Evolutionary conservation across 2,888 invertebrate genomes (phyloP).

Genomic region (Meta bourneti): DNA sequence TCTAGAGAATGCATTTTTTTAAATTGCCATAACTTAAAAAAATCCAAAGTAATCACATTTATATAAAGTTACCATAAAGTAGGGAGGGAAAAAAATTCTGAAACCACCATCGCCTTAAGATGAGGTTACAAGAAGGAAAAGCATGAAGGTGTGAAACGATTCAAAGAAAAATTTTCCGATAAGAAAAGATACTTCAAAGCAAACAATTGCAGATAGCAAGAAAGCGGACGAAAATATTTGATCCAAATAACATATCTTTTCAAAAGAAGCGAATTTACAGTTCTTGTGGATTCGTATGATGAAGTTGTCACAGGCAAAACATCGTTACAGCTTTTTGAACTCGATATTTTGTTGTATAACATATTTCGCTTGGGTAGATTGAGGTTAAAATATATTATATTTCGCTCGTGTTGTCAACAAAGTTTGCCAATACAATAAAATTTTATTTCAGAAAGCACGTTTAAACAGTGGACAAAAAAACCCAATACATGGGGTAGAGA

Average conservation of each 20-base stretch:
- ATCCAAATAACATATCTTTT: background rate
- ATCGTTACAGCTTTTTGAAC: too few species aligned
- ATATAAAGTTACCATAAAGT: too few species aligned
- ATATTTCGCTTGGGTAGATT: background rate
- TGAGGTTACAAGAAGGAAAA: too few species aligned
- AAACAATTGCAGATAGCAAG: background rate
- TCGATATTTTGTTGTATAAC: background rate
- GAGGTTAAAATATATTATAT: background rate
- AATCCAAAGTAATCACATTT: too few species aligned
- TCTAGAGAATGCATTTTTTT: too few species aligned
- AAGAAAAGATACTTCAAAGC: background rate
- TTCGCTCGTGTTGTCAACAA: background rate
- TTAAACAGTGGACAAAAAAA: too few species aligned
- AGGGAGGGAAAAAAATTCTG: too few species aligned
- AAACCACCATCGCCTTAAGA: too few species aligned
- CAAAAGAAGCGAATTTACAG: background rate
- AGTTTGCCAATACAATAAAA: background rate
- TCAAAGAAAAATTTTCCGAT: background rate
- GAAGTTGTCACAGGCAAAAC: background rate
- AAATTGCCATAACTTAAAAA: too few species aligned
- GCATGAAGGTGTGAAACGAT: background rate
- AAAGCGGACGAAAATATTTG: background rate
- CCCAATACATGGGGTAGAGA: too few species aligned
- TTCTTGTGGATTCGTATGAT: background rate
- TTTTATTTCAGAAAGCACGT: background rate